These are phyloP conservation scores for Drosophila prosaltans DNA, from an alignment of 1,140 invertebrate species.

Conservation along the genomic window DNA sequence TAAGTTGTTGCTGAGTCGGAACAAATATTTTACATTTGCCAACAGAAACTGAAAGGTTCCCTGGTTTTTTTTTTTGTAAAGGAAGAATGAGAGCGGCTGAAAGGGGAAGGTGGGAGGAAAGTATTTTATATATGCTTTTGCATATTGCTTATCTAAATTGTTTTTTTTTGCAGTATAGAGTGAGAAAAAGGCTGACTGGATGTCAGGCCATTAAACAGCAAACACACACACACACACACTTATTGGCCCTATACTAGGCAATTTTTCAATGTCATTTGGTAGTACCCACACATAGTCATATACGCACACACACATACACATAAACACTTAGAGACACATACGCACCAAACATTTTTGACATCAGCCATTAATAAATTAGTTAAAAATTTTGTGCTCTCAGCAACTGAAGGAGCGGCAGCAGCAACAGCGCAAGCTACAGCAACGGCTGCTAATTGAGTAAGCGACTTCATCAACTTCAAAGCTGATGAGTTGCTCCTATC, in stretches of 20 bases:
- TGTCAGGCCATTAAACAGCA: constrained; percentile 62
- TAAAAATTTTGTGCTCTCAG: constrained; percentile 7
- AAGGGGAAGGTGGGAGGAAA: background rate
- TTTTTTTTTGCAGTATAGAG: constrained; percentile 46
- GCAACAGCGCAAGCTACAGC: background rate
- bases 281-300: constrained; percentile 42
- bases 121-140: constrained; percentile 38
- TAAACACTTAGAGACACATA: background rate
- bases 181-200: constrained; percentile 40
- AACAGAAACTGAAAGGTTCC: constrained; percentile 19
- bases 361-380: constrained; percentile 77
- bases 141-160: constrained; percentile 76
- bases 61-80: background rate
- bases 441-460: constrained; percentile 7
- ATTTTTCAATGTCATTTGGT: constrained; percentile 77
- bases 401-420: background rate
- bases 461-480: constrained; percentile 11
- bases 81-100: background rate
- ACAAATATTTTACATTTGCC: constrained; percentile 47
- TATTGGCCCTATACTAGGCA: constrained; percentile 33
- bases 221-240: constrained; percentile 17
- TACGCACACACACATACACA: background rate
- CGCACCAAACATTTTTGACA: constrained; percentile 52
- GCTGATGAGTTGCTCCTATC: constrained; percentile 16
- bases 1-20: constrained; percentile 47